phyloP scores from a whole-genome alignment of 2,113 vertebrate genomes.

The Oceanites oceanicus region DNA sequence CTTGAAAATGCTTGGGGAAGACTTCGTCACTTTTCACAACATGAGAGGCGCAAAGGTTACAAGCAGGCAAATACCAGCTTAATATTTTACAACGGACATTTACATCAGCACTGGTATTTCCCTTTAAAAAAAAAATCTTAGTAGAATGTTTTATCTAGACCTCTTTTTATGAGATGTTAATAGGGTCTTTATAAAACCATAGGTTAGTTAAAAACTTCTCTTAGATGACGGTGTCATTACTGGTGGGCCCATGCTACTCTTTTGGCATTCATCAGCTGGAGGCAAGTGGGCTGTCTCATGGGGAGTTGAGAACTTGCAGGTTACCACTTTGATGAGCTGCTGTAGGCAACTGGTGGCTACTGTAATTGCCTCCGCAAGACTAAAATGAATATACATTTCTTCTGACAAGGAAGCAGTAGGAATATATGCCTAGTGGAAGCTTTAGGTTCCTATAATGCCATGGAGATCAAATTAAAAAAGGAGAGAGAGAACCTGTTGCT shows the following conservation, averaged over 20 bases:
- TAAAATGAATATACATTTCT: slow-evolving; percentile 52
- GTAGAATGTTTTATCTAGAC: not conserved
- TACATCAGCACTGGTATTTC: not conserved
- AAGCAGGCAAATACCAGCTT: not conserved
- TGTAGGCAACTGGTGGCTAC: slow-evolving; percentile 41
- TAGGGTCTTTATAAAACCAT: not conserved
- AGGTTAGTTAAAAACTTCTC: slow-evolving; percentile 29
- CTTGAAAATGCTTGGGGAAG: not conserved
- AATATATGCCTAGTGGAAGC: slow-evolving; percentile 28
- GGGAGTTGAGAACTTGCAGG: slow-evolving; percentile 38
- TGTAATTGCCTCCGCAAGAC: slow-evolving; percentile 25
- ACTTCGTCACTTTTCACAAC: not conserved
- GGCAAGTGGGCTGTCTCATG: not conserved
- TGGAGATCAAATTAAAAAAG: slow-evolving; percentile 57
- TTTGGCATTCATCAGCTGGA: slow-evolving; percentile 36
- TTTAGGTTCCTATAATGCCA: slow-evolving; percentile 27
- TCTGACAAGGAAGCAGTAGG: slow-evolving; percentile 12
- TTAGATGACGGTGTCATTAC: not conserved
- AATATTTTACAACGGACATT: not conserved
- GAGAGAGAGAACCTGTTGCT: slow-evolving; percentile 19
- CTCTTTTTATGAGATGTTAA: slow-evolving; percentile 5
- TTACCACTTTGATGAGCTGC: slow-evolving; percentile 58
- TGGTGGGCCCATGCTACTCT: not conserved
- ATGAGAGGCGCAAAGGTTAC: not conserved
- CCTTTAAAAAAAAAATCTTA: not conserved